phyloP scores from a whole-genome alignment of 2,888 invertebrate species.

The Allacma fusca region DNA sequence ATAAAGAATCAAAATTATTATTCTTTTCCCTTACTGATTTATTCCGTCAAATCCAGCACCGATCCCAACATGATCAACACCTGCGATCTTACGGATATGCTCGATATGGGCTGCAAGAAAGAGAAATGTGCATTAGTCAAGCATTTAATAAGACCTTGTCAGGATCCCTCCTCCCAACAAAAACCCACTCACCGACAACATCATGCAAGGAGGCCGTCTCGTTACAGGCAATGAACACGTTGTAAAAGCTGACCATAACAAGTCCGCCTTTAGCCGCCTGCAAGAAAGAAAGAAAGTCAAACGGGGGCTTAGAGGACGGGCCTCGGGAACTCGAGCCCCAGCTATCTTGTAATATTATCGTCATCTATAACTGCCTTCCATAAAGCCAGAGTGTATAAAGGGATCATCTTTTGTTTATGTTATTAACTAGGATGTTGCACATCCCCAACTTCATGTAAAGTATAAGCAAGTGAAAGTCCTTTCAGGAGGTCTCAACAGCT shows the following conservation, averaged over 20 bases:
- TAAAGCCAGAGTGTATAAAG: no score
- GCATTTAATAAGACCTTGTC: no score
- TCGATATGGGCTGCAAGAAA: constrained; percentile 76
- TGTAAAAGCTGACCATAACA: constrained; percentile 92
- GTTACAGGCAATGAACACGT: constrained; percentile 83
- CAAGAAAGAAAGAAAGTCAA: constrained; percentile 50
- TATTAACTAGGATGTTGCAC: no score
- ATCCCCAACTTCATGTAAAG: no score
- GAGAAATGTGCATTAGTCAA: not conserved
- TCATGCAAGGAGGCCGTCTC: constrained; percentile 80
- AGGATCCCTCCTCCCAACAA: no score
- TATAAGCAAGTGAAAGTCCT: no score
- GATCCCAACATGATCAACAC: constrained; percentile 85
- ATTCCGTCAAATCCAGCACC: constrained; percentile 90
- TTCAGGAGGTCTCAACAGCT: no score
- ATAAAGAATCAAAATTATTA: not conserved
- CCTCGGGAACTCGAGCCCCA: no score
- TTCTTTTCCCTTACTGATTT: constrained; percentile 79
- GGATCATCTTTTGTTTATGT: no score
- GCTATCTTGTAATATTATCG: no score
- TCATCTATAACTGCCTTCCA: no score
- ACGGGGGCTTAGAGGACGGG: no score
- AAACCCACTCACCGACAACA: constrained; percentile 73
- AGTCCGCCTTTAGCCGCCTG: constrained; percentile 83
- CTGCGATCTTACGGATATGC: constrained; percentile 81